Base-by-base conservation (phyloP, 2,888 invertebrate genomes). In the Mycalesis mineus region DNA sequence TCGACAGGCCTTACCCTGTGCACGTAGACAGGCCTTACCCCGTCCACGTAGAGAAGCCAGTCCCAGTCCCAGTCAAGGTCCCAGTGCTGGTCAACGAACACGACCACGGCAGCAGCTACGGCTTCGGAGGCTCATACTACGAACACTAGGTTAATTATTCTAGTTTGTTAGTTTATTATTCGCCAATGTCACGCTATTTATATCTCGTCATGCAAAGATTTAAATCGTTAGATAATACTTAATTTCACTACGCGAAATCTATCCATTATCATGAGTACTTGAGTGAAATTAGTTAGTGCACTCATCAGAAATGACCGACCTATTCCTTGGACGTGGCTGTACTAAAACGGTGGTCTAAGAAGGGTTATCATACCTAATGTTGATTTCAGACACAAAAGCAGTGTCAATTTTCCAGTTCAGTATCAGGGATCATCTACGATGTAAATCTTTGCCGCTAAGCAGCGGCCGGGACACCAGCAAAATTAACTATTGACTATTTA, bases 1-100 rank as follows among this genome's bases (percentile, higher is more conserved):
- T 92, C 44, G 93, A 93, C 75, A 91, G 92, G 79, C 93, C 93
- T 14, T 91, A 91, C 84, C 92, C 92, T 65, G 92, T 92, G n/a
- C 86, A 80, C 55, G 75, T 91, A 1, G 91, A 91, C 66, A 90
- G 73, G 71, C 91, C 80, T 49, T 69, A 84, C 62, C 88, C 91
- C 41, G 78, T 90, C 14, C 65, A 78, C 9, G 87, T 91, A 4
- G 92, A 92, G 77, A 92, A 76, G 78, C 91, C 91, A 39, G 85
- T 86, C 73, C 90, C 91, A 49, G 91, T 91, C 8, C 91, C 92
- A 68, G 88, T 92, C 2, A 91, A 91, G 64, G 91, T 91, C 8
- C 87, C 89, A 55, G 87, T 89, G 9, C 59, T 71, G 63, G 70
- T 84, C 55, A 78, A 72, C 63, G 77, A 77, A 54, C 74, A 76